A percentile compares a stretch with the other conserved stretches of the same genome.
Evolutionary conservation across 2,113 vertebrate species (phyloP).

Genomic region (Neogobius melanostomus): DNA sequence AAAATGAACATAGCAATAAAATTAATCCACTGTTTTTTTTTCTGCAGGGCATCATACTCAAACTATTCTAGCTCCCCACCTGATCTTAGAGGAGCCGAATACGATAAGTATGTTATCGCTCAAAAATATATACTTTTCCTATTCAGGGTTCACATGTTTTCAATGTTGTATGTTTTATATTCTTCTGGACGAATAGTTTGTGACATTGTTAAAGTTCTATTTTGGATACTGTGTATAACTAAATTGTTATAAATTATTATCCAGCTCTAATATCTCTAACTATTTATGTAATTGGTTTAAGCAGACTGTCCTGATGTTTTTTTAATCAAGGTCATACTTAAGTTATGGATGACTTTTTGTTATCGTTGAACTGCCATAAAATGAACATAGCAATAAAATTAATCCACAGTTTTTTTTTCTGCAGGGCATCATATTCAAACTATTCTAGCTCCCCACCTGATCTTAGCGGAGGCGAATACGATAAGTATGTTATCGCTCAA

Average conservation of each 20-base stretch:
- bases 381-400: too few relatives aligned
- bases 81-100: constrained; percentile 43
- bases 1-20: too few relatives aligned
- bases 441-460: constrained; percentile 36
- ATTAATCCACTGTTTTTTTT: not conserved
- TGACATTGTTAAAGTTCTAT: too few relatives aligned
- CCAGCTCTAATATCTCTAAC: too few relatives aligned
- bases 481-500: constrained; percentile 52
- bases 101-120: constrained; percentile 53
- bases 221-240: too few relatives aligned
- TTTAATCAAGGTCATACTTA: too few relatives aligned
- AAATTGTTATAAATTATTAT: too few relatives aligned
- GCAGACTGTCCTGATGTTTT: too few relatives aligned
- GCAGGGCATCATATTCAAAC: constrained; percentile 39
- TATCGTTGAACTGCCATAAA: too few relatives aligned
- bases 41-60: constrained; percentile 40
- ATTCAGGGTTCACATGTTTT: not conserved
- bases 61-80: constrained; percentile 30
- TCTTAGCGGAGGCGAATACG: constrained; percentile 39
- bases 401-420: not conserved
- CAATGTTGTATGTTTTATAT: not conserved
- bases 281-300: too few relatives aligned
- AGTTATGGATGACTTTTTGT: too few relatives aligned
- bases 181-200: too few relatives aligned
- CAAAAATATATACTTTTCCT: not conserved